A percentile compares a stretch with the other conserved stretches of the same genome.
Conservation (phyloP, 2,797 vertebrate genomes). For the Botia kubotai region DNA sequence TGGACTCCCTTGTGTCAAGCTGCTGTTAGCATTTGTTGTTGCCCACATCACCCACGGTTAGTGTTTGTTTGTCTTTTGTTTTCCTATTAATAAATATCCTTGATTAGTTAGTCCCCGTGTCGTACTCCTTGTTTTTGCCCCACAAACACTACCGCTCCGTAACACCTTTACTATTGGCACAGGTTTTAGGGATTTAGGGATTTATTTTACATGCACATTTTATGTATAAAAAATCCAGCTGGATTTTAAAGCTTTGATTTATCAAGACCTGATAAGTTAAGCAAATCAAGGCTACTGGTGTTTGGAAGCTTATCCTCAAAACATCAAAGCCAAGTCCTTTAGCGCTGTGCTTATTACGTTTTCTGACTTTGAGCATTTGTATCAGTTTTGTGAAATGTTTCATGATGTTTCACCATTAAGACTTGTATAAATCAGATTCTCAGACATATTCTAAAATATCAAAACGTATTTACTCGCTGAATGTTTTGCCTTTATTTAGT, state of each 20-base stretch:
- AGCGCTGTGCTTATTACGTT: background rate
- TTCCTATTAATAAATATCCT: too few species aligned
- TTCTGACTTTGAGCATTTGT: background rate
- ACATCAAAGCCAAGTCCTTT: slow-evolving; percentile 27
- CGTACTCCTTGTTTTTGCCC: too few species aligned
- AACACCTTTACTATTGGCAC: background rate
- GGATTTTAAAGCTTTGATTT: slow-evolving; percentile 25
- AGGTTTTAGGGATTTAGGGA: background rate
- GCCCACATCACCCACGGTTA: too few species aligned
- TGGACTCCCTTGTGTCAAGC: too few species aligned
- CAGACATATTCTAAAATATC: background rate
- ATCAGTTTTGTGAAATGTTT: background rate
- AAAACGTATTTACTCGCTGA: background rate
- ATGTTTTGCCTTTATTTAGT: background rate
- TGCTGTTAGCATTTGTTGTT: too few species aligned
- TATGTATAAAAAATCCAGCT: background rate
- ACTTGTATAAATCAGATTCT: background rate
- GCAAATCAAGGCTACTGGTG: slow-evolving; percentile 6
- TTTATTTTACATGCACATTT: slow-evolving; percentile 12
- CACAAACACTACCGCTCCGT: too few species aligned
- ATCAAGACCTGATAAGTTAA: slow-evolving; percentile 28
- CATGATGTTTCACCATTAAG: background rate
- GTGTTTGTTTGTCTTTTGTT: too few species aligned
- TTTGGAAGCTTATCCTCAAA: slow-evolving; percentile 20
- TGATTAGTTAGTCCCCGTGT: too few species aligned